A percentile compares a stretch with the other conserved stretches of the same genome.
phyloP scores from a whole-genome alignment of 2,113 vertebrate species.

The Platysteira castanea region DNA sequence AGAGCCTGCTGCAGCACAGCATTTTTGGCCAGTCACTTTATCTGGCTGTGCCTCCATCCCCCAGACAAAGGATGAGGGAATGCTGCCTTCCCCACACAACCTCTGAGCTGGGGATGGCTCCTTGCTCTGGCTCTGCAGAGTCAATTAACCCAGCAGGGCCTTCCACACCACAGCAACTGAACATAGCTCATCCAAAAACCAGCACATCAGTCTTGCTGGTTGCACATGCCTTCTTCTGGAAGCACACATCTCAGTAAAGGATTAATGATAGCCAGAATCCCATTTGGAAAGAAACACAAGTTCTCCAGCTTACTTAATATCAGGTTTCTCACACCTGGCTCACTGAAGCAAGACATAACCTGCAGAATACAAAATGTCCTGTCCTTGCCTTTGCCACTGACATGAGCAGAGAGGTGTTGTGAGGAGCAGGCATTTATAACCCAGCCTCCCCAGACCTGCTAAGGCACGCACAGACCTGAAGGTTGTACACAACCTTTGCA shows the following conservation, averaged over 20 bases:
- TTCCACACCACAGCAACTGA: not conserved
- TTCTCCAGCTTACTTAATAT: constrained; percentile 39
- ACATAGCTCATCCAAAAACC: not conserved
- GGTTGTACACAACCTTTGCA: not conserved
- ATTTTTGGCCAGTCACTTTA: not conserved
- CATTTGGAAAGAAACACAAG: constrained; percentile 25
- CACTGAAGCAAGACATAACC: not conserved
- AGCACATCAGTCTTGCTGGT: constrained; percentile 2
- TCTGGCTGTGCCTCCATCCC: not conserved
- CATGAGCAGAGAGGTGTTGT: not conserved
- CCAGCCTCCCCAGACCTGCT: not conserved
- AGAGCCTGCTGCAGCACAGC: fast-evolving
- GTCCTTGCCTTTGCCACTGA: not conserved
- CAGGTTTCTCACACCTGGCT: constrained; percentile 26
- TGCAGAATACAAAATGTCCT: not conserved
- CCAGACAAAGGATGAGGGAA: not conserved
- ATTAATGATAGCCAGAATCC: constrained; percentile 27
- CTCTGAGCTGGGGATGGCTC: not conserved
- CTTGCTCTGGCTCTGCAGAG: not conserved
- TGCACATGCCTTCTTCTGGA: constrained; percentile 25
- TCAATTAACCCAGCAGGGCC: not conserved
- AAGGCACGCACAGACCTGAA: not conserved
- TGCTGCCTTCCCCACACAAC: not conserved
- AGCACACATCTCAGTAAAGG: not conserved
- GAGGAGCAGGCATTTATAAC: not conserved